These are phyloP conservation scores for Neoniphon sammara DNA, from an alignment of 2,797 vertebrate genomes.

Conservation along the genomic window DNA sequence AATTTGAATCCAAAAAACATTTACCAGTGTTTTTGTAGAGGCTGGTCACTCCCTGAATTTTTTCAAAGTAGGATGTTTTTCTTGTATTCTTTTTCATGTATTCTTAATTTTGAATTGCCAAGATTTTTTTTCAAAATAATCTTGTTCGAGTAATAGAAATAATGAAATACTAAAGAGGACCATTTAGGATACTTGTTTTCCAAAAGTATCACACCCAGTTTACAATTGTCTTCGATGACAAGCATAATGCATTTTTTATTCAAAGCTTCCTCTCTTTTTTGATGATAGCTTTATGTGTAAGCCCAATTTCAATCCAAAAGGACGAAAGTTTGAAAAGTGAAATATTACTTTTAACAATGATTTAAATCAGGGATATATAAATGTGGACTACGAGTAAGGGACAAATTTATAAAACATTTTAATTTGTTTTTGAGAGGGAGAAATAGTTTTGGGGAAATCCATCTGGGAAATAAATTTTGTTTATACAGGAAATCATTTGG, in stretches of 20 bases:
- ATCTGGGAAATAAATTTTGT: constrained; percentile 34
- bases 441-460: constrained; percentile 14
- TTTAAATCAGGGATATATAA: constrained; percentile 27
- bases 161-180: constrained; percentile 59
- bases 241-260: constrained; percentile 8
- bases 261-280: neutral
- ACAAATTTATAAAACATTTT: neutral
- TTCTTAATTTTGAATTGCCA: constrained; percentile 15
- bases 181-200: constrained; percentile 19
- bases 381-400: constrained; percentile 34
- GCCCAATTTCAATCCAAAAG: constrained; percentile 10
- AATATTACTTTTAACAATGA: constrained; percentile 41
- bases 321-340: constrained; percentile 25
- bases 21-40: constrained; percentile 35
- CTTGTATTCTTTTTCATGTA: constrained; percentile 7
- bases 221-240: constrained; percentile 26
- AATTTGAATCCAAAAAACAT: constrained; percentile 47
- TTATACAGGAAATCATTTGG: constrained; percentile 44
- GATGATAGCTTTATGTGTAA: constrained; percentile 4
- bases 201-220: constrained; percentile 31
- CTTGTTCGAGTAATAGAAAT: constrained; percentile 46
- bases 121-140: constrained; percentile 43
- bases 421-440: constrained; percentile 31
- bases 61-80: neutral
- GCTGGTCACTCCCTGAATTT: constrained; percentile 36